Percentiles rank a stretch among this genome's conserved stretches.
These are phyloP conservation scores for Cariama cristata DNA, from an alignment of 2,113 vertebrate species.

Conservation along the genomic window DNA sequence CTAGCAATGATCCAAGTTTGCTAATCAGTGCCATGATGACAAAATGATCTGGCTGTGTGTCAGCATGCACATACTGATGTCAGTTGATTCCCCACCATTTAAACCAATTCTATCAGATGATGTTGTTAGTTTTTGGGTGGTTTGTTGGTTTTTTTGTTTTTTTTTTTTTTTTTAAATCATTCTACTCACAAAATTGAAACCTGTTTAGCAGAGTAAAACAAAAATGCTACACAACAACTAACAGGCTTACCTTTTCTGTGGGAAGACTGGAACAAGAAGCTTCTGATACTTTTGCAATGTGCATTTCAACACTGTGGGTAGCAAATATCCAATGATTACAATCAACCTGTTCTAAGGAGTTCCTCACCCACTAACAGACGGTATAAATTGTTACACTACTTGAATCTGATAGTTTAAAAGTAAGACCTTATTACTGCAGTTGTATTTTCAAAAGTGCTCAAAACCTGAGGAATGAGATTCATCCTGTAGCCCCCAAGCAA, in stretches of 20 bases:
- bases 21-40: background rate
- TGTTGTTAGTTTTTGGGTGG: too few species aligned
- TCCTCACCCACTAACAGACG: background rate
- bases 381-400: background rate
- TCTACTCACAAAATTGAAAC: background rate
- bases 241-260: background rate
- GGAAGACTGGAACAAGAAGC: background rate
- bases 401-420: background rate
- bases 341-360: background rate
- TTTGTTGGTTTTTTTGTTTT: too few species aligned
- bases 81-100: background rate
- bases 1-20: background rate
- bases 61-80: background rate
- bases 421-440: background rate
- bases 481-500: background rate
- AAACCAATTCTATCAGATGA: fast-evolving
- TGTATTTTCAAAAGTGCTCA: background rate
- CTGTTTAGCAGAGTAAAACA: background rate
- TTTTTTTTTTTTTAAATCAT: background rate
- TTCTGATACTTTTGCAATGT: background rate
- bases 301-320: background rate
- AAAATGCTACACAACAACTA: background rate
- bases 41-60: background rate
- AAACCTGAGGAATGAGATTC: background rate
- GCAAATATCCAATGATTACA: background rate